Percentiles rank a stretch among this genome's conserved stretches.
Conservation (phyloP, 2,113 vertebrate species). For the Anarhynchus alexandrinus region DNA sequence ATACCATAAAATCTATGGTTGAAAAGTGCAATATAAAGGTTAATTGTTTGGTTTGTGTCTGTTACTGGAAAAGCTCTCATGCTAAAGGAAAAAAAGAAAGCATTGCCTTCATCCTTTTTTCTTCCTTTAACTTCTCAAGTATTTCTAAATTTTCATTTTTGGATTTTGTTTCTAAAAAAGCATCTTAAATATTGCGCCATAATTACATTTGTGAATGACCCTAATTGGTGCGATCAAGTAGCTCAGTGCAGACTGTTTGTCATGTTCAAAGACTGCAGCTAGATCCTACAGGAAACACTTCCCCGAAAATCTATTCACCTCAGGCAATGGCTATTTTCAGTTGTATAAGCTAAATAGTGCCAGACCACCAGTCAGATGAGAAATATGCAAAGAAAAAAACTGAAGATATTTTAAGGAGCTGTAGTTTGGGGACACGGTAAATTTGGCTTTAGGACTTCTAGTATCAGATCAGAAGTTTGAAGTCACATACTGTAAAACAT, state of each 20-base stretch:
- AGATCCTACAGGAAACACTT: neutral
- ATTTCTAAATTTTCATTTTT: neutral
- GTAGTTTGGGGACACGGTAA: neutral
- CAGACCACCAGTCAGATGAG: neutral
- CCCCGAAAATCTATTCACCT: neutral
- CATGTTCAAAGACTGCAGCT: neutral
- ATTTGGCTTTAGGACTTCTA: neutral
- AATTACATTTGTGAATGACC: neutral
- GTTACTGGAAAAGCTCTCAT: neutral
- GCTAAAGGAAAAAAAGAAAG: neutral
- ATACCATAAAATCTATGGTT: neutral
- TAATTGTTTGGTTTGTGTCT: neutral
- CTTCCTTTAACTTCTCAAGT: neutral
- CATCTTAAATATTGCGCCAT: neutral
- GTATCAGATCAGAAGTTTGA: neutral
- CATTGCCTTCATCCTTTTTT: neutral
- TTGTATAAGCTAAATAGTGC: neutral
- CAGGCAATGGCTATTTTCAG: neutral
- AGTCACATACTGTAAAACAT: neutral
- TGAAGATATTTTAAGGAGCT: neutral
- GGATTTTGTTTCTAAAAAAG: neutral
- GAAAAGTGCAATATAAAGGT: neutral
- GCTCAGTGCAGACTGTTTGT: neutral
- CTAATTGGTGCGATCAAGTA: fast-evolving
- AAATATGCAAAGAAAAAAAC: neutral